Evolutionary conservation across 2,888 invertebrate genomes (phyloP).

Genomic region (Eupelmus urozonus): DNA sequence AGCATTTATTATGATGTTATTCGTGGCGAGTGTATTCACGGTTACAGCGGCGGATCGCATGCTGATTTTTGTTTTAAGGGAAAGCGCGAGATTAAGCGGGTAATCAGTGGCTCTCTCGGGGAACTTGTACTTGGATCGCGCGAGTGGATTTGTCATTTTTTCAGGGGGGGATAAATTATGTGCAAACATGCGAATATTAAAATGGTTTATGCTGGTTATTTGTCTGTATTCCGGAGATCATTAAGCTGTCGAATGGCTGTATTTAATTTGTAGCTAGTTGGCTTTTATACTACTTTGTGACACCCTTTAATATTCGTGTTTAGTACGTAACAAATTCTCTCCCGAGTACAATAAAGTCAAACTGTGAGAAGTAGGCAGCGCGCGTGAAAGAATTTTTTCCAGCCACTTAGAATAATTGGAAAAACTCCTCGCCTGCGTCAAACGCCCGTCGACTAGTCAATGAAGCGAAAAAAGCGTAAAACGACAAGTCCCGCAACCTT

Average conservation of each 20-base stretch:
- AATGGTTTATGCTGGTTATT: neutral
- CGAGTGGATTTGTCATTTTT: slow-evolving; percentile 14
- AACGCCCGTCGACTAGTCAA: slow-evolving; percentile 3
- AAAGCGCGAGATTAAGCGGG: slow-evolving; percentile 19
- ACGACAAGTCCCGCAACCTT: neutral
- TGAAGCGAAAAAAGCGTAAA: slow-evolving; percentile 2
- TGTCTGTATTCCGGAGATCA: neutral
- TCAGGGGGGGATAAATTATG: slow-evolving; percentile 6
- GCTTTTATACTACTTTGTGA: neutral
- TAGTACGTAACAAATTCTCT: no score
- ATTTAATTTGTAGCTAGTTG: neutral
- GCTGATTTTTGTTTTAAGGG: neutral
- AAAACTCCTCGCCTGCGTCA: neutral
- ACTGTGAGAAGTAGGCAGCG: no score
- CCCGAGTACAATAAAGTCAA: no score
- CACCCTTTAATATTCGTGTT: neutral
- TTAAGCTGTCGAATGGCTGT: neutral
- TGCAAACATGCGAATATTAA: slow-evolving; percentile 1
- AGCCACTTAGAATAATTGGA: neutral
- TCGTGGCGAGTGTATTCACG: slow-evolving; percentile 2
- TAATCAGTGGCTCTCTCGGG: slow-evolving; percentile 15
- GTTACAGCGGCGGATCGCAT: neutral
- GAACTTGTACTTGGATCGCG: slow-evolving; percentile 3
- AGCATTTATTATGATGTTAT: slow-evolving; percentile 44
- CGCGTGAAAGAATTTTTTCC: no score